A percentile compares a stretch with the other conserved stretches of the same genome.
phyloP scores from a whole-genome alignment of 2,888 invertebrate species.

The Dendrolimus pini region DNA sequence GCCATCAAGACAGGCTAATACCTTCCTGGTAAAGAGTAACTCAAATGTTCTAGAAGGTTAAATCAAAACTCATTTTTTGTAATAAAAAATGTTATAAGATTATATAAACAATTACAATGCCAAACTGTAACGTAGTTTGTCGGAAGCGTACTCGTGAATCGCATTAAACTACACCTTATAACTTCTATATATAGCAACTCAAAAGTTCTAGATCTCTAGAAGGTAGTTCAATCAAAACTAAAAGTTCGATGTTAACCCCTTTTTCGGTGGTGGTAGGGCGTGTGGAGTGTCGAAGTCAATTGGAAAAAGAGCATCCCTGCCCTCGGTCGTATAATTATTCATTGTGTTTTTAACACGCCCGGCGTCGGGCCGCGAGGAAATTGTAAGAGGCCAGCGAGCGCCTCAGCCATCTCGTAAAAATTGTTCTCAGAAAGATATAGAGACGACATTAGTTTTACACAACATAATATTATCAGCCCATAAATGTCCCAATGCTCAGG shows the following conservation, averaged over 20 bases:
- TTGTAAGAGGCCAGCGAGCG: conserved; percentile 58
- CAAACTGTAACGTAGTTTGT: too few species aligned
- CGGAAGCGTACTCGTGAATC: too few species aligned
- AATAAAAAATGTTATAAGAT: too few species aligned
- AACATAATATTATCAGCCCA: too few species aligned
- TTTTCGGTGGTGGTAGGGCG: background rate
- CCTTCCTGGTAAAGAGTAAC: too few species aligned
- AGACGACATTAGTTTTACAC: conserved; percentile 21
- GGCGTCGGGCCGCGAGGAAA: conserved; percentile 57
- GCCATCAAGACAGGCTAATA: too few species aligned
- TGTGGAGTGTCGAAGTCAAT: background rate
- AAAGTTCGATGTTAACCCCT: background rate
- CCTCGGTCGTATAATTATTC: conserved; percentile 63
- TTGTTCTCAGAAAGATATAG: conserved; percentile 36
- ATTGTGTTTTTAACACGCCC: conserved; percentile 70
- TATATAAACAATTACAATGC: too few species aligned
- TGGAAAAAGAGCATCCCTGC: background rate
- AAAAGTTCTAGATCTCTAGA: too few species aligned
- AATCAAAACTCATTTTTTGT: conserved; percentile 7
- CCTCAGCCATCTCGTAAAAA: conserved; percentile 67
- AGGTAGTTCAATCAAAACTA: conserved; percentile 6
- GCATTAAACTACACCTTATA: too few species aligned
- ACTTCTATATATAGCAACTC: too few species aligned
- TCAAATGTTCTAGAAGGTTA: background rate
- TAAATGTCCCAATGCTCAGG: too few species aligned